Base-by-base conservation (phyloP, 2,113 vertebrate genomes). In the Eublepharis macularius region DNA sequence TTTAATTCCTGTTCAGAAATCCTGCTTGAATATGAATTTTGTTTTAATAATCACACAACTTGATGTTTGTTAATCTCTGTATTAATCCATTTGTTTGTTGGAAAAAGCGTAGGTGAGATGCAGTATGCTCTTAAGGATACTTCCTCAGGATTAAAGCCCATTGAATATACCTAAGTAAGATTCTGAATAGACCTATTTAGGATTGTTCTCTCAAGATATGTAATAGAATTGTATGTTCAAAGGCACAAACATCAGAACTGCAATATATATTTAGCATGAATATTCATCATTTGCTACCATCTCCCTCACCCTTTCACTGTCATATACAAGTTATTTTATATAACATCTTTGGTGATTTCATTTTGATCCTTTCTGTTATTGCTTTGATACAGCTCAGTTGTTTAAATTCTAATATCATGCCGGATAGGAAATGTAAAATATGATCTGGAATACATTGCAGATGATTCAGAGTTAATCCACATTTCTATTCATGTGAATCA, bases 401-500 rank as follows among this genome's bases (percentile, higher is more conserved):
- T 90, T 82, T 86, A 72, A 76, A 6, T 75, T 90, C 83, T 6
- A 70, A 93, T 88, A 47, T 63, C 43, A 69, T 26, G 65, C 49
- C 76, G 70, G 54, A 63, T 82, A 82, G 6, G 85, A 4, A 34
- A 86, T 78, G 47, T 83, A 80, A 87, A 89, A 90, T 82, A 41
- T 36, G 17, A 86, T 90, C 90, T 86, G 86, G 63, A 80, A 85
- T 85, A 68, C 68, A 85, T 16, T 86, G 11, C 81, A 89, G 36
- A 45, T 92, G 85, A 91, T 86, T 87, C 90, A 91, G 92, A 65
- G 87, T 92, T 77, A 86, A 80, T 92, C 77, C 82, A 66, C 91
- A n/a, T 94, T 93, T 88, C 86, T 92, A 91, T 83, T 82, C 76
- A 32, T 86, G 0, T 66, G 84, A 92, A 80, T 91, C 76, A 80